Evolutionary conservation across 2,797 vertebrate genomes (phyloP).

Genomic region (Pterois miles): DNA sequence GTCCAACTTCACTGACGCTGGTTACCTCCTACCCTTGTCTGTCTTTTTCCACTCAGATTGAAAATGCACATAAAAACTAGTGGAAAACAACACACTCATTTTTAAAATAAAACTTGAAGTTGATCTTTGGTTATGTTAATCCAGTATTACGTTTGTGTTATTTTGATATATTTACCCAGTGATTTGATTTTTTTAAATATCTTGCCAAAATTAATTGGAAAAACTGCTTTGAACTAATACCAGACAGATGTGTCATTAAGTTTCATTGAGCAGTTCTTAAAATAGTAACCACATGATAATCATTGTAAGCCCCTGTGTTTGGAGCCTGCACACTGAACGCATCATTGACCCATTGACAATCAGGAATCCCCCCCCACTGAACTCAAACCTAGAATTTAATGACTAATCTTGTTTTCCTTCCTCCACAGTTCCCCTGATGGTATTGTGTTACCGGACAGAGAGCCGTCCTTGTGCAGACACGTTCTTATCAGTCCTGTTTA

Average conservation of each 20-base stretch:
- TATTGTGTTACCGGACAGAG: constrained; percentile 21
- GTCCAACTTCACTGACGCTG: no score
- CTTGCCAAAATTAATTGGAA: background rate
- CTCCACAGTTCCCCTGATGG: constrained; percentile 12
- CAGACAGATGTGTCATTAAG: background rate
- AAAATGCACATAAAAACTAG: no score
- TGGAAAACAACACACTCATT: background rate
- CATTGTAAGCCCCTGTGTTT: background rate
- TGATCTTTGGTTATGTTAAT: background rate
- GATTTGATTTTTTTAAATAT: background rate
- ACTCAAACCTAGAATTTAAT: constrained; percentile 9
- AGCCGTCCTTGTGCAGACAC: constrained; percentile 47
- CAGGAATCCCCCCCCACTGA: constrained; percentile 31
- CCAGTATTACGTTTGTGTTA: background rate
- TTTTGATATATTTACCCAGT: no score
- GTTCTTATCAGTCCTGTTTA: constrained; percentile 75
- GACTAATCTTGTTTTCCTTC: constrained; percentile 31
- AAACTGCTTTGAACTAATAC: background rate
- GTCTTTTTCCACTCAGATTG: no score
- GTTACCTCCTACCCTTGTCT: no score
- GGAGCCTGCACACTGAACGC: background rate
- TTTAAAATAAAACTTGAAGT: background rate
- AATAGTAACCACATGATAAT: background rate
- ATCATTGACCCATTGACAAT: background rate
- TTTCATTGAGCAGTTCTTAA: background rate